Conservation (phyloP, 2,113 vertebrate genomes). For the Psittacula cyanocephala region DNA sequence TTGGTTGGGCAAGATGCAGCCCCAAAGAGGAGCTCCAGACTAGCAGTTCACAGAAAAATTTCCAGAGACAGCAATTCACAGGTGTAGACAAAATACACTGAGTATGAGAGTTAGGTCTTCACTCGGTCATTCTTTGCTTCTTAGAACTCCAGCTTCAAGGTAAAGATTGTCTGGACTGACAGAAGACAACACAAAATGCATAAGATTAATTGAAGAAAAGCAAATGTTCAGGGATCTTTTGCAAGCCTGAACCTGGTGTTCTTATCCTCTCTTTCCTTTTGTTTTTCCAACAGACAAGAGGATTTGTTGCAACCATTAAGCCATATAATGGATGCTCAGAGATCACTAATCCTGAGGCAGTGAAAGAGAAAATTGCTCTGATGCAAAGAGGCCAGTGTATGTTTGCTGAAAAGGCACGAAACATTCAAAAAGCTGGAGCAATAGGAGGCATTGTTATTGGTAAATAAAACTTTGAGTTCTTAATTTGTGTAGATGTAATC, state of each 20-base stretch:
- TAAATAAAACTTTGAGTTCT: constrained; percentile 64
- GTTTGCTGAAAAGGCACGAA: constrained; percentile 97
- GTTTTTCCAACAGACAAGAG: constrained; percentile 82
- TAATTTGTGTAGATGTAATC: neutral
- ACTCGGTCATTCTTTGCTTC: neutral
- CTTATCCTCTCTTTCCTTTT: constrained; percentile 19
- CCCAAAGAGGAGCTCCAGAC: neutral
- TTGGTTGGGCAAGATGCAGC: neutral
- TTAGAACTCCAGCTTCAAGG: neutral
- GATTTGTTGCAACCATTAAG: constrained; percentile 90
- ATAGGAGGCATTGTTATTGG: constrained; percentile 97
- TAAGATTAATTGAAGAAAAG: neutral
- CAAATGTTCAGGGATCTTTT: neutral
- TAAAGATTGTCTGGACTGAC: neutral
- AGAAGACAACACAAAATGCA: neutral
- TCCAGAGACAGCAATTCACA: neutral
- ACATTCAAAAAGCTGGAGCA: constrained; percentile 93
- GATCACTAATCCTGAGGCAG: constrained; percentile 86
- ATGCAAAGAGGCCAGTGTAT: constrained; percentile 97
- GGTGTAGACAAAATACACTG: neutral
- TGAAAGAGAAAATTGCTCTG: constrained; percentile 91
- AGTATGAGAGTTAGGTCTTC: neutral
- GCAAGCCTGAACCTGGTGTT: neutral
- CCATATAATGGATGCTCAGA: constrained; percentile 94
- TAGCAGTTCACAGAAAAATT: neutral